Evolutionary conservation across 2,888 invertebrate genomes (phyloP), one percentile per base, ranked within the genome.

Genomic region (Odontocerum albicorne): DNA sequence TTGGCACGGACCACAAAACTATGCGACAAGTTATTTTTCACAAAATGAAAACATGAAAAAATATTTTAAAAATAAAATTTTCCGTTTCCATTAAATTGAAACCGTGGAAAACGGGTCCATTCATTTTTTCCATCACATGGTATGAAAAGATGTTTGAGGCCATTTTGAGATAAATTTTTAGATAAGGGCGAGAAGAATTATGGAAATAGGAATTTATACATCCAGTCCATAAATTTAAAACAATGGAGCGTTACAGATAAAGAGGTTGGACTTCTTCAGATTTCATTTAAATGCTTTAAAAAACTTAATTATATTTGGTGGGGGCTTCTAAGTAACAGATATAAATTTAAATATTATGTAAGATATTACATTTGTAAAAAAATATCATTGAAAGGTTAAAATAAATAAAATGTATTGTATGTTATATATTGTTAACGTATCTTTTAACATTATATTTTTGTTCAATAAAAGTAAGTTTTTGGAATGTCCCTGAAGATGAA

Each of bases 201-300:
- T 54, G 54, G 45, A 58, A 58, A 54, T 50, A 45, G 50, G 50
- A 43, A 42, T 45, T 49, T 17, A 44, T 50, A 46, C 53, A 46
- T 54, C 54, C 50, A 50, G 53, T 49, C 50, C 58, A 58, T 58
- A 54, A 58, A 58, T 58, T 54, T 46, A 35, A 58, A 50, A 58
- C 57, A 57, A 57, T 53, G 57, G 49, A 49, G 45, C 53, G 52
- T 57, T 44, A 57, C 46, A 47, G 57, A 44, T 57, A 50, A 57
- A 57, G 45, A 52, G 44, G 36, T 20, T 38, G 44, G 32, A 15
- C 31, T 46, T 22, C 46, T 46, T 21, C 20, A 46, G 46, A 36
- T 46, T 46, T 36, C 16, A 17, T 20, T 46, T 21, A 13, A 46
- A 46, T 46, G 46, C 13, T 36, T 35, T 19, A 46, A 46, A 44